Conservation (phyloP, 2,797 vertebrate genomes). For the Molossus alvarezi region DNA sequence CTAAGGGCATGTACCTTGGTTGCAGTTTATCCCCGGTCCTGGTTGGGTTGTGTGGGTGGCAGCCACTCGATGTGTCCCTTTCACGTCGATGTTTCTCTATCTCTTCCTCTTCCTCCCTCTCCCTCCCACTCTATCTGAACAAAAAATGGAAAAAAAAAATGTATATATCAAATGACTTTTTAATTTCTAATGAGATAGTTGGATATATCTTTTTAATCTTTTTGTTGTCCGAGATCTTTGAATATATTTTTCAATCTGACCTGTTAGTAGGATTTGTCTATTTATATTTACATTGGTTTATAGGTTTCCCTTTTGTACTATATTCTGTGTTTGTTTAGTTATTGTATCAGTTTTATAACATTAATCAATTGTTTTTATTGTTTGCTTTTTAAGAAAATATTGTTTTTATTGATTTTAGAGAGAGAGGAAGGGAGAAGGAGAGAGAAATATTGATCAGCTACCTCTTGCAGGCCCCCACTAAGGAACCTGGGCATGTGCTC, state of each 20-base stretch:
- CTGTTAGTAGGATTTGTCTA: background rate
- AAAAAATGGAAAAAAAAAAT: no score
- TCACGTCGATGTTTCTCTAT: no score
- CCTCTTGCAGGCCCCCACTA: background rate
- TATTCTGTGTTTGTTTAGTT: conserved; percentile 32
- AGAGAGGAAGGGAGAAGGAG: background rate
- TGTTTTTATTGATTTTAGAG: background rate
- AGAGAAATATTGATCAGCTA: background rate
- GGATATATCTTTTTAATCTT: background rate
- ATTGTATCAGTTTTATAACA: conserved; percentile 11
- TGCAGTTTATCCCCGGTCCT: no score
- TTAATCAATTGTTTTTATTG: background rate
- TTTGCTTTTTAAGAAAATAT: background rate
- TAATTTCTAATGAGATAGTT: background rate
- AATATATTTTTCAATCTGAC: conserved; percentile 37
- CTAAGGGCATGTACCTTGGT: no score
- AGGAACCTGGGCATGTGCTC: background rate
- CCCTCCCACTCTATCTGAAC: no score
- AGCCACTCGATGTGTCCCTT: no score
- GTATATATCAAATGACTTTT: background rate
- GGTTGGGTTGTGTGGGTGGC: no score
- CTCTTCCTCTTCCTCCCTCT: no score
- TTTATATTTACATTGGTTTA: background rate
- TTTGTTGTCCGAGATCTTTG: background rate
- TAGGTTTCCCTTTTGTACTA: background rate